These are phyloP conservation scores for Manis crassicaudata DNA, from an alignment of 2,797 vertebrate species.

Conservation along the genomic window DNA sequence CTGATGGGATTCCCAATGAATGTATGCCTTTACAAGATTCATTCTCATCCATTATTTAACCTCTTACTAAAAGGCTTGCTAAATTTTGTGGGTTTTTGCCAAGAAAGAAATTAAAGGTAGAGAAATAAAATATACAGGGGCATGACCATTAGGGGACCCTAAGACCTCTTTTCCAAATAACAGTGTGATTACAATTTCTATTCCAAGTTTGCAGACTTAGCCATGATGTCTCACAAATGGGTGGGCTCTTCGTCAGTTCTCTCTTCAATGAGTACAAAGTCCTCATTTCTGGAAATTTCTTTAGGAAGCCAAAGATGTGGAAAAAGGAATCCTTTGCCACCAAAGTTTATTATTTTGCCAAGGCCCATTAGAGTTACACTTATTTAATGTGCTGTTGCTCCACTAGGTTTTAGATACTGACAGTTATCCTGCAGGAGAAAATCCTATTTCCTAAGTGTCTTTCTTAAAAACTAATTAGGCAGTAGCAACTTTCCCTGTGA, in stretches of 20 bases:
- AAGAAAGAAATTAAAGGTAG: background rate
- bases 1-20: background rate
- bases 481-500: background rate
- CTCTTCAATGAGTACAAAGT: background rate
- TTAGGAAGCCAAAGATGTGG: background rate
- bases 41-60: background rate
- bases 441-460: background rate
- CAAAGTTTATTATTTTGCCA: background rate
- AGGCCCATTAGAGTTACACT: background rate
- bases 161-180: background rate
- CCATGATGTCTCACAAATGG: background rate
- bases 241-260: background rate
- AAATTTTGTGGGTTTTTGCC: background rate
- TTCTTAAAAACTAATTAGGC: background rate
- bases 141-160: background rate
- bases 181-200: rapidly evolving
- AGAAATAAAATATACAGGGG: background rate
- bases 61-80: background rate
- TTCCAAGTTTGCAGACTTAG: background rate
- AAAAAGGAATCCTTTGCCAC: background rate
- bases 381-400: rapidly evolving
- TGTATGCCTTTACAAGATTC: too few relatives aligned
- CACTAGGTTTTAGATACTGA: background rate
- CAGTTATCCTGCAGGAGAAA: background rate
- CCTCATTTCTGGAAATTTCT: background rate